Evolutionary conservation across 2,797 vertebrate genomes (phyloP), one percentile per base, ranked within the genome.

Genomic region (Ciconia nigra): DNA sequence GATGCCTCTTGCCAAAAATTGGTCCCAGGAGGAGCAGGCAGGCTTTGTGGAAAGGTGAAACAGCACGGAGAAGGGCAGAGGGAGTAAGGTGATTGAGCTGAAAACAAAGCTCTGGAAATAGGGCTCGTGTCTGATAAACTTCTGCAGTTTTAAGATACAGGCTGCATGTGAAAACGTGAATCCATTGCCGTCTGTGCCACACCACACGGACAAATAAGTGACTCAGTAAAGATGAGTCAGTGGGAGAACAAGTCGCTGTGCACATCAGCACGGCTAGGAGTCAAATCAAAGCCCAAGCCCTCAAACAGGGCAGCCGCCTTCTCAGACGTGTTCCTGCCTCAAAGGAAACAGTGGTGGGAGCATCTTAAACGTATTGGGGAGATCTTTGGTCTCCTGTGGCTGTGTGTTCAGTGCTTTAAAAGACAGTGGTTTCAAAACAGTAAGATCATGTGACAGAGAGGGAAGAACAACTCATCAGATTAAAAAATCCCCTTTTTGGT

Each of bases 361-460:
- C 26, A 59, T 66, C 59, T 78, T n/a, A 42, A 52, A 47, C 0
- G 2, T 15, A 4, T 5, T 2, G 1, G 29, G n/a, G 28, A 61
- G 31, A 79, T 25, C 17, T 70, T 54, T 65, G 39, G 39, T 29
- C 25, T 62, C 37, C 76, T 25, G 14, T 70, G 51, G 20, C 35
- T 81, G 57, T 39, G 21, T 31, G 17, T 65, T 76, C 31, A 47
- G 15, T 26, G 41, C 18, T 86, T 44, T 28, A 19, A 69, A 65
- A 63, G 21, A 52, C 13, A 25, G 22, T 24, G 35, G 52, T 29
- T 77, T 54, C 71, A 54, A 52, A 83, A 54, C 19, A 42, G 41
- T 29, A 37, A 58, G 29, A 20, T 3, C 25, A n/a, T 13, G 6
- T 44, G 33, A 55, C 16, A 55, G 49, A 37, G 31, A 73, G 31